Evolutionary conservation across 2,888 invertebrate species (phyloP), one percentile per base, ranked within the genome.

Genomic region (Phasia obesa): DNA sequence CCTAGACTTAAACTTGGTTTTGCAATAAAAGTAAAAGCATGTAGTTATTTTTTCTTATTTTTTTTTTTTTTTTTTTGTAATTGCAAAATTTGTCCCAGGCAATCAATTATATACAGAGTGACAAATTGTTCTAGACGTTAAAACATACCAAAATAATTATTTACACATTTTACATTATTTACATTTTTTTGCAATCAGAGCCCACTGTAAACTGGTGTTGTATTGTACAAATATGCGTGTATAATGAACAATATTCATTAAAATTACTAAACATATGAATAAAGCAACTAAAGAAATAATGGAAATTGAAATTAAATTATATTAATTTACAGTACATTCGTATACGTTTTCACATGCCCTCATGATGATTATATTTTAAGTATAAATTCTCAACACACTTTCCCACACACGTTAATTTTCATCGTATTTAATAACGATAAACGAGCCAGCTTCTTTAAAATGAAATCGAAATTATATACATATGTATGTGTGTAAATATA

Each of bases 281-380:
- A 31, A 25, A 51, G 59, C 23, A 71, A 44, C 44, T 23, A 7
- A 60, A 57, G 35, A 60, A 47, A 53, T 19, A 42, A 77, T 62
- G 53, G 51, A 70, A 71, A 60, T 70, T 70, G 38, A 70, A 77
- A 55, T 77, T 55, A 60, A 55, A 60, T 70, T 55, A 70, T 55
- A 62, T 65, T 59, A 67, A 67, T 76, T 76, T 67, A 76, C 62
- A 51, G 73, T 49, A 42, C 13, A 19, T 19, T 55, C 13, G 27
- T 59, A 44, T 44, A 44, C 42, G 35, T 67, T 67, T 67, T 42
- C 49, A 59, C 38, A 76, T 76, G 76, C 67, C 67, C 67, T 59
- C 59, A 67, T 76, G 67, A 59, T 67, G 67, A 59, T 19, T 19
- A 35, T 49, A 35, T 49, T 65, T 55, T 15, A 42, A 67, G 11